Evolutionary conservation across 1,140 invertebrate genomes (phyloP), one percentile per base, ranked within the genome.

Genomic region (Bombus haemorrhoidalis): DNA sequence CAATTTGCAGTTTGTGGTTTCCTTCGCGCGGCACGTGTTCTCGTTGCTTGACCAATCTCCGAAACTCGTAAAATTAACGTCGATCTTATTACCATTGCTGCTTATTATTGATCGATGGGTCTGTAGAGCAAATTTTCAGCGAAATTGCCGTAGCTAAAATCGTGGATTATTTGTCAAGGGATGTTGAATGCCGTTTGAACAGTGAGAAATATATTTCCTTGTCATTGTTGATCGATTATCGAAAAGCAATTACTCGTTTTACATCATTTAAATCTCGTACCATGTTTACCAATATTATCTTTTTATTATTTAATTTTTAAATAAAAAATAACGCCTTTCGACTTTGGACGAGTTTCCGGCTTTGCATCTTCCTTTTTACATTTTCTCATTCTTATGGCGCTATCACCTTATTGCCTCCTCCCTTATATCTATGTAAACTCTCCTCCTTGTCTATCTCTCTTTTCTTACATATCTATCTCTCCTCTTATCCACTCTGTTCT

Each of bases 1-100:
- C 79, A 71, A 83, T 87, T 86, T 79, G 68, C 87, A 41, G 32
- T 68, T 66, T 34, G 47, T 28, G 34, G 8, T 76, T 76, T 37
- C 47, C 47, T 53, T 47, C 43, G 15, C 43, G 15, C 6, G 43
- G 43, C 15, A 47, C 43, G 43, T 47, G 43, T n/a, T 18, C 41
- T 62, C 83, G 15, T 59, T 57, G 9, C 10, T 39, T 25, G 53
- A 76, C 28, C 74, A 59, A 64, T 78, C 66, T 53, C 28, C 12
- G 32, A 72, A 81, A 57, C 37, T 64, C n/a, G 47, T 15, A 4
- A 10, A 59, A 43, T 74, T 64, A 82, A 53, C 73, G 32, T 57
- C 37, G 12, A 12, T n/a, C 39, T n/a, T 71, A 71, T n/a, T 41
- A 10, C 37, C 15, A 13, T 41, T 71, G 39, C 12, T 37, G 1